phyloP scores from a whole-genome alignment of 1,140 invertebrate species.

The Calliphora vicina region DNA sequence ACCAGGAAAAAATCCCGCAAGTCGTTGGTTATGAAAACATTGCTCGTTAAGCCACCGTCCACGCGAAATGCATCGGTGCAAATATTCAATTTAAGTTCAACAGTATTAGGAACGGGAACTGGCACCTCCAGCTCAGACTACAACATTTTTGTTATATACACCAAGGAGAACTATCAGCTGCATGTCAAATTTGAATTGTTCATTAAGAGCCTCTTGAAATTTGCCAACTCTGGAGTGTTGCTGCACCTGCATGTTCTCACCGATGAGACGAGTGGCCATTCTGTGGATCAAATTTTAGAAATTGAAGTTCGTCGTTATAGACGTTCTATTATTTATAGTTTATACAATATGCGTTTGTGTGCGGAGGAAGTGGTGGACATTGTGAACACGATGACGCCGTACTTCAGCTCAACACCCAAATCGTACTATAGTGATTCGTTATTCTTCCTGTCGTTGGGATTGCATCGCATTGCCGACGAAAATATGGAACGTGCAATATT shows the following conservation, averaged over 20 bases:
- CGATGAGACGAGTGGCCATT: constrained; percentile 70
- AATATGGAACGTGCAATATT: constrained; percentile 73
- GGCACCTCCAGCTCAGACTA: constrained; percentile 43
- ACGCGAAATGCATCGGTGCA: constrained; percentile 18
- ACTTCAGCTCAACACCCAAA: constrained; percentile 80
- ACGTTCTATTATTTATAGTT: constrained; percentile 64
- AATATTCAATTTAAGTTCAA: constrained; percentile 14
- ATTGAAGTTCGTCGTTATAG: constrained; percentile 62
- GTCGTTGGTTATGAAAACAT: constrained; percentile 12
- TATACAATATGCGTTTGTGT: constrained; percentile 72
- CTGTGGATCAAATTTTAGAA: constrained; percentile 68
- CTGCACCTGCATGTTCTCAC: constrained; percentile 75
- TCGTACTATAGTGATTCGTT: constrained; percentile 84
- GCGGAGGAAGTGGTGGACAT: constrained; percentile 71
- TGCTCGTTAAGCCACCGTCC: neutral
- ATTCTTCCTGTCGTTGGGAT: constrained; percentile 81
- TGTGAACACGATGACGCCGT: constrained; percentile 74
- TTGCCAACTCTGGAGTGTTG: constrained; percentile 60
- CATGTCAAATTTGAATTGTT: constrained; percentile 70
- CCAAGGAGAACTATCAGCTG: constrained; percentile 67
- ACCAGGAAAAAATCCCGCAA: neutral
- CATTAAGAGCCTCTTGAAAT: constrained; percentile 68
- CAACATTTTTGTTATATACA: constrained; percentile 60
- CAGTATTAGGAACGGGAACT: neutral
- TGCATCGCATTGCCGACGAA: constrained; percentile 74